Conservation (phyloP, 2,113 vertebrate species). For the Dromiciops gliroides region DNA sequence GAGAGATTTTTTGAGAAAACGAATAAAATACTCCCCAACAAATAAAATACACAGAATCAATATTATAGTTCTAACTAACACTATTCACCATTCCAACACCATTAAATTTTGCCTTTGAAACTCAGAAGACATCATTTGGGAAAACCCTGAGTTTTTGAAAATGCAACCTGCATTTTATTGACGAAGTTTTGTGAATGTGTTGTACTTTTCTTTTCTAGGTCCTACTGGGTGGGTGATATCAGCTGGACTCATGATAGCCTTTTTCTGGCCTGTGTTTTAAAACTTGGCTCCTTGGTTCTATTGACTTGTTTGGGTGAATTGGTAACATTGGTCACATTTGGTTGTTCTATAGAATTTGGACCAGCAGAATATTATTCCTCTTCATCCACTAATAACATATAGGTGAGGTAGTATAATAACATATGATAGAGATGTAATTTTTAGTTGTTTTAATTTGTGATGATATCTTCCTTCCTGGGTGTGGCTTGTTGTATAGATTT, state of each 20-base stretch:
- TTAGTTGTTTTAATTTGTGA: constrained; percentile 25
- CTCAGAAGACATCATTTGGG: not conserved
- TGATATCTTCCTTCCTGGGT: constrained; percentile 58
- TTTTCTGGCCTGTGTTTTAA: constrained; percentile 94
- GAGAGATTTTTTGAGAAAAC: not conserved
- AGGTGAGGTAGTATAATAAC: constrained; percentile 90
- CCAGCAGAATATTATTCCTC: constrained; percentile 95
- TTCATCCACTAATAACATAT: constrained; percentile 95
- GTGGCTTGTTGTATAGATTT: constrained; percentile 27
- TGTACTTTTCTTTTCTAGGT: constrained; percentile 83
- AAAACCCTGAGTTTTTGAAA: not conserved
- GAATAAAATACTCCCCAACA: not conserved
- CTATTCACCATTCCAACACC: not conserved
- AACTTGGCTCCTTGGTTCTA: constrained; percentile 93
- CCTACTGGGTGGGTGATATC: constrained; percentile 94
- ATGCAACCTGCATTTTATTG: not conserved
- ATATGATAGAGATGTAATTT: constrained; percentile 86
- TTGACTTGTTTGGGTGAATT: constrained; percentile 91
- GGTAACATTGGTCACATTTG: constrained; percentile 89
- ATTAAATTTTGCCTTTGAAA: not conserved
- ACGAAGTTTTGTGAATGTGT: constrained; percentile 47
- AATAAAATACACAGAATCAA: constrained; percentile 1
- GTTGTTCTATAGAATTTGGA: constrained; percentile 94
- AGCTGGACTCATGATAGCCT: constrained; percentile 92
- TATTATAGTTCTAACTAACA: not conserved